A percentile compares a stretch with the other conserved stretches of the same genome.
phyloP scores from a whole-genome alignment of 2,797 vertebrate genomes.

The Falco columbarius region DNA sequence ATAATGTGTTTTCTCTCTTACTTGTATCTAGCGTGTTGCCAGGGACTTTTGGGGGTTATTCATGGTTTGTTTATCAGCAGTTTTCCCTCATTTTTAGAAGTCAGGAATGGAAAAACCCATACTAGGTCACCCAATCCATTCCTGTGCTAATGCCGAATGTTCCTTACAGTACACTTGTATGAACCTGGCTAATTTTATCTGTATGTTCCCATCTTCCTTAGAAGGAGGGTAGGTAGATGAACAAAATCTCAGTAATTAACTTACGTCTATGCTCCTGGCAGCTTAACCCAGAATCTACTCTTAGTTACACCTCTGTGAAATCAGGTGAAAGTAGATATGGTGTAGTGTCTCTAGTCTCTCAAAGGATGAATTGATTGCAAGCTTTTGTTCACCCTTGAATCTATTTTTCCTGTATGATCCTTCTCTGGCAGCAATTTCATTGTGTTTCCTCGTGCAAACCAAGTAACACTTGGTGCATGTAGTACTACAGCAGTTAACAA shows the following conservation, averaged over 20 bases:
- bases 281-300: not conserved
- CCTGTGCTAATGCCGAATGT: not conserved
- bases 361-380: not conserved
- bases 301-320: not conserved
- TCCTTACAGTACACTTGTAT: not conserved
- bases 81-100: conserved; percentile 33
- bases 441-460: not conserved
- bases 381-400: not conserved
- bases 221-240: not conserved
- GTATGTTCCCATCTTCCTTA: not conserved
- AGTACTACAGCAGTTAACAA: not conserved
- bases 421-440: not conserved
- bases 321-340: not conserved
- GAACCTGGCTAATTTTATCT: not conserved
- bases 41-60: conserved; percentile 57
- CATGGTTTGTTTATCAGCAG: conserved; percentile 31
- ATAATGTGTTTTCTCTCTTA: conserved; percentile 4
- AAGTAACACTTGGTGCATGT: not conserved
- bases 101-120: not conserved
- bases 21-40: conserved; percentile 43
- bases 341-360: not conserved
- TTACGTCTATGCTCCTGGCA: not conserved
- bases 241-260: not conserved
- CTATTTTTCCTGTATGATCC: not conserved
- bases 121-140: not conserved